Base-by-base conservation (phyloP, 1,140 invertebrate genomes). In the Hyles euphorbiae region DNA sequence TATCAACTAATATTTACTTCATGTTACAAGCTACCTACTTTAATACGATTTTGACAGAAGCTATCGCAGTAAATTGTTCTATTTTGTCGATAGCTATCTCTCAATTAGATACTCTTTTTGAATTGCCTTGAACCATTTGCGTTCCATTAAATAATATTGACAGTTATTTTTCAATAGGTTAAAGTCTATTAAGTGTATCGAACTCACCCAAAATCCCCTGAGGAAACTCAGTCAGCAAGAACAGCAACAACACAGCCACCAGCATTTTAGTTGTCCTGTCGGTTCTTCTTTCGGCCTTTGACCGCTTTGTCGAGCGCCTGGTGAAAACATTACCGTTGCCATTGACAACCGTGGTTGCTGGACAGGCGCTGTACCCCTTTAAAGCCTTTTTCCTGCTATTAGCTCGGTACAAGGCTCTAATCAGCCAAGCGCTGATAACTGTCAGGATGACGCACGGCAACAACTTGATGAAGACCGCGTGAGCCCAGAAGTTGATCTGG, bases 191-290 rank as follows among this genome's bases (percentile, higher is more conserved):
- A 22, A 22, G 22, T 22, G 22, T 22, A 22, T 22, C 22, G 22
- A 22, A 22, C 82, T 65, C 46, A 88, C 85, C 85, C 58, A 88
- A 66, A 52, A 88, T 88, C 6, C 85, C 85, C 61, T 88, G 85
- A 1, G 85, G 85, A 43, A 88, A 87, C 62, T 88, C 85, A 4
- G 85, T 88, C 22, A 88, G 53, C 4, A 88, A 61, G 68, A 98
- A 98, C 0, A 98, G 90, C 0, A 96, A 82, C 1, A 98, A 90
- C 0, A 98, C 94, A 0, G 96, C 96, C 2, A 98, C 91, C 11
- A 98, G 90, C 94, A 99, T 97, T 58, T 93, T 93, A 0, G 97
- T 98, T 0, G 97, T 98, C 44, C 95, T 90, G 78, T 97, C 95
- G 0, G 94, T 93, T 52, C 94, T 87, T 10, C 92, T 87, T 71